Evolutionary conservation across 2,113 vertebrate species (phyloP).

Genomic region (Pachyramphus minor): DNA sequence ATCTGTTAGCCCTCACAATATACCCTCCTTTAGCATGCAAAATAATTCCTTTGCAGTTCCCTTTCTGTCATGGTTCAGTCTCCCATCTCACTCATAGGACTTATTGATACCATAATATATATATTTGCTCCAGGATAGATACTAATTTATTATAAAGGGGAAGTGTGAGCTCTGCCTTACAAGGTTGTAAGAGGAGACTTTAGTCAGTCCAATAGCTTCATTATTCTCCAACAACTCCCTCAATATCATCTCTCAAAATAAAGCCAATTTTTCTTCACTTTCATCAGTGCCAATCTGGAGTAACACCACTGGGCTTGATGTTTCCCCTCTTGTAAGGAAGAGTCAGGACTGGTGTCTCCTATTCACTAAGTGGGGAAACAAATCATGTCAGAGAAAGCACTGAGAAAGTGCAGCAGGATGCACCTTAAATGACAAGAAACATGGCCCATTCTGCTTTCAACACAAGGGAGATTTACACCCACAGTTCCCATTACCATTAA

Average conservation of each 20-base stretch:
- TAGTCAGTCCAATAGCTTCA: not conserved
- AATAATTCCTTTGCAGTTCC: not conserved
- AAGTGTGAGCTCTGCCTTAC: not conserved
- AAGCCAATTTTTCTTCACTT: not conserved
- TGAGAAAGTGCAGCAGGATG: not conserved
- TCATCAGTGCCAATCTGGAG: not conserved
- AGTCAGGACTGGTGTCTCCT: not conserved
- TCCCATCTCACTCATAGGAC: not conserved
- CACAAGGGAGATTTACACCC: conserved; percentile 8
- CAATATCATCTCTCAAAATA: not conserved
- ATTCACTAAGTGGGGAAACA: conserved; percentile 1
- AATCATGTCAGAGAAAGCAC: not conserved
- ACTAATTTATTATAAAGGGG: not conserved
- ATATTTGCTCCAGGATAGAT: not conserved
- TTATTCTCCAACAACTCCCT: not conserved
- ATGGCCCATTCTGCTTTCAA: not conserved
- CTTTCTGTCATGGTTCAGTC: not conserved
- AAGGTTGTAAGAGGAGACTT: not conserved
- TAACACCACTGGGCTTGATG: not conserved
- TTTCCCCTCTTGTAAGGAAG: not conserved
- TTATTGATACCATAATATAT: not conserved
- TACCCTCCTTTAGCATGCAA: not conserved
- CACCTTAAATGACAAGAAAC: not conserved
- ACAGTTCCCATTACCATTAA: conserved; percentile 21
- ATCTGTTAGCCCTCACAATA: not conserved